These are phyloP conservation scores for Odontocolon sp. DNA, from an alignment of 2,888 invertebrate genomes.

Conservation along the genomic window DNA sequence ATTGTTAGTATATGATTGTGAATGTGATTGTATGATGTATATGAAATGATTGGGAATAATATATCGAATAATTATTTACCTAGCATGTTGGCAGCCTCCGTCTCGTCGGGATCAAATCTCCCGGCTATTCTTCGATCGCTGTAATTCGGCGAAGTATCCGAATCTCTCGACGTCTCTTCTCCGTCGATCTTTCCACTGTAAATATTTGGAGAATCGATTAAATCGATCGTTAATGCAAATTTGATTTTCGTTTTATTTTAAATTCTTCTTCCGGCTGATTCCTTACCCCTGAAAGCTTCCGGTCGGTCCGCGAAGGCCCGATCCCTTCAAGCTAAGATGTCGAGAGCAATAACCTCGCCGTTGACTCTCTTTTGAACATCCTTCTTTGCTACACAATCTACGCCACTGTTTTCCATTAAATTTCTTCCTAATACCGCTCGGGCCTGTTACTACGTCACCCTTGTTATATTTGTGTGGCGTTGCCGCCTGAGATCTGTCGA, in stretches of 20 bases:
- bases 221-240: conserved; percentile 26
- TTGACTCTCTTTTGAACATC: conserved; percentile 98
- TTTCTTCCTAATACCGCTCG: conserved; percentile 98
- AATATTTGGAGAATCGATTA: not conserved
- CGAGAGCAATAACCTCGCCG: conserved; percentile 97
- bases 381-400: conserved; percentile 96
- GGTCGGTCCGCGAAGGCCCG: conserved; percentile 76
- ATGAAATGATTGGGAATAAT: not conserved
- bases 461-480: conserved; percentile 98
- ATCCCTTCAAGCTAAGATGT: conserved; percentile 94
- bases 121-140: conserved; percentile 88
- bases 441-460: conserved; percentile 97
- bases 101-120: conserved; percentile 95
- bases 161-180: conserved; percentile 94
- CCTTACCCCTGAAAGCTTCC: conserved; percentile 75
- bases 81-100: conserved; percentile 98
- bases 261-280: not conserved
- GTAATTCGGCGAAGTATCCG: conserved; percentile 93
- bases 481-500: conserved; percentile 90
- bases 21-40: not conserved
- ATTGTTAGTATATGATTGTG: conserved; percentile 32
- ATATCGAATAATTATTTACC: too few species aligned
- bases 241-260: not conserved
- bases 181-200: conserved; percentile 86
- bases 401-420: conserved; percentile 99